phyloP scores from a whole-genome alignment of 2,113 vertebrate genomes.

The Pangasianodon gigas region DNA sequence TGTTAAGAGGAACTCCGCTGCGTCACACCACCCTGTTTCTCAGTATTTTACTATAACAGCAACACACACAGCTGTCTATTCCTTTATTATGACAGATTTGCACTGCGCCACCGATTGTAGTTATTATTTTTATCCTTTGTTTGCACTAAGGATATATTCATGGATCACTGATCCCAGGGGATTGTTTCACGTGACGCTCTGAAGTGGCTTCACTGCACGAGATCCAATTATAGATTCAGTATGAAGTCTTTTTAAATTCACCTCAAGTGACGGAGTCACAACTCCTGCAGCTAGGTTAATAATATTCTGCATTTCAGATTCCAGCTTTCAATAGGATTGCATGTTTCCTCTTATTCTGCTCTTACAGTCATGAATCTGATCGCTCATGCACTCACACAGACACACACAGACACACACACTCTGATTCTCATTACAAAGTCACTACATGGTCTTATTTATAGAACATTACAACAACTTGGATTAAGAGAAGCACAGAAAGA shows the following conservation, averaged over 20 bases:
- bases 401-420: neutral
- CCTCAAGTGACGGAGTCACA: neutral
- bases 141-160: neutral
- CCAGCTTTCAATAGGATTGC: neutral
- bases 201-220: neutral
- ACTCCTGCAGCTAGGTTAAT: neutral
- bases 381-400: neutral
- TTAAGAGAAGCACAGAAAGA: neutral
- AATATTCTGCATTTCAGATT: neutral
- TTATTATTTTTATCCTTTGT: neutral
- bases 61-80: neutral
- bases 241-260: neutral
- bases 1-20: neutral
- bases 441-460: neutral
- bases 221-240: neutral
- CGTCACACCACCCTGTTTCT: neutral
- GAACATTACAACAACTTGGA: neutral
- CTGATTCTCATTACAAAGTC: neutral
- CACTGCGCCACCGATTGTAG: neutral
- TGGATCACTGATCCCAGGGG: neutral
- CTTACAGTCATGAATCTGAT: neutral
- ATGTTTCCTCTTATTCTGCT: neutral
- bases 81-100: neutral
- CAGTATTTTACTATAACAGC: neutral
- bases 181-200: neutral